These are phyloP conservation scores for Hycleus cichorii DNA, from an alignment of 1,140 invertebrate genomes.

Conservation along the genomic window DNA sequence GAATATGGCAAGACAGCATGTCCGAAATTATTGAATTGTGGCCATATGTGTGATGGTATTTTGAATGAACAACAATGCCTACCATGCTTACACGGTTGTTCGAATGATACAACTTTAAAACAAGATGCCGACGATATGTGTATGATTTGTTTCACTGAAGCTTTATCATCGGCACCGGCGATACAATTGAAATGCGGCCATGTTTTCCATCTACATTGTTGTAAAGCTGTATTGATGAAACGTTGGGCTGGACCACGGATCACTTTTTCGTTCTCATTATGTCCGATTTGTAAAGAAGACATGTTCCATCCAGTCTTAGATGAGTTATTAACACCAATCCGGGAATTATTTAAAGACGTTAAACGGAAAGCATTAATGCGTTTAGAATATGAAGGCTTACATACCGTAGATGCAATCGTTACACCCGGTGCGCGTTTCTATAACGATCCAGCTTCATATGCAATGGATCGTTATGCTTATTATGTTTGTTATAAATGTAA, in stretches of 20 bases:
- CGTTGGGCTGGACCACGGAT: slow-evolving; percentile 93
- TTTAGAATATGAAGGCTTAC: slow-evolving; percentile 91
- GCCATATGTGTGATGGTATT: slow-evolving; percentile 90
- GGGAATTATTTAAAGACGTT: slow-evolving; percentile 82
- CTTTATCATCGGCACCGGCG: slow-evolving; percentile 89
- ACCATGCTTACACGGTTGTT: slow-evolving; percentile 83
- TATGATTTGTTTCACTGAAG: slow-evolving; percentile 98
- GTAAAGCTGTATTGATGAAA: slow-evolving; percentile 74
- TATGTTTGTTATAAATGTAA: slow-evolving; percentile 97
- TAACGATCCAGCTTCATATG: slow-evolving; percentile 78
- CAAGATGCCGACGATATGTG: slow-evolving; percentile 99
- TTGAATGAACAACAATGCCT: slow-evolving; percentile 74
- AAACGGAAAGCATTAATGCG: slow-evolving; percentile 89
- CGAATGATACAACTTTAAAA: slow-evolving; percentile 50
- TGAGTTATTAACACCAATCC: slow-evolving; percentile 72
- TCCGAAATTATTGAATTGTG: slow-evolving; percentile 73
- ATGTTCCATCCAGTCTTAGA: slow-evolving; percentile 76
- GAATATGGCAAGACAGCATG: slow-evolving; percentile 82
- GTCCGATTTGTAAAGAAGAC: slow-evolving; percentile 91
- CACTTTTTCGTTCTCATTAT: slow-evolving; percentile 91
- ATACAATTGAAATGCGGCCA: slow-evolving; percentile 90
- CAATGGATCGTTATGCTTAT: slow-evolving; percentile 97
- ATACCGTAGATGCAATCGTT: slow-evolving; percentile 63
- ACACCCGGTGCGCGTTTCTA: slow-evolving; percentile 60
- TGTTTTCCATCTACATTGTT: slow-evolving; percentile 93